These are phyloP conservation scores for Papilio gigon DNA, from an alignment of 2,888 invertebrate genomes.

Conservation along the genomic window DNA sequence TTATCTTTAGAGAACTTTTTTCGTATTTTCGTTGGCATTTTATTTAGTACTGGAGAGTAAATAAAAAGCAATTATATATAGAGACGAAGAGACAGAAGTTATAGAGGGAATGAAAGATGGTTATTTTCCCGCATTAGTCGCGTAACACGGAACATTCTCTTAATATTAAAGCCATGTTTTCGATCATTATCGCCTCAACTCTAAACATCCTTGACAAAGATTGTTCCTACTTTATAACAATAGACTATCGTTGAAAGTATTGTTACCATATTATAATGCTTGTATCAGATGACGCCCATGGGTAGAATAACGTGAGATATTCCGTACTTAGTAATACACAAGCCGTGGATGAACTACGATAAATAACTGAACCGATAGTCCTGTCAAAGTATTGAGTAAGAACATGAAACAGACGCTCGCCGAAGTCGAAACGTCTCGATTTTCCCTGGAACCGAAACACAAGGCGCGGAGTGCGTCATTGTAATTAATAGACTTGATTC, in stretches of 20 bases:
- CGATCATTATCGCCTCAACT: not conserved
- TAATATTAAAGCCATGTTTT: not conserved
- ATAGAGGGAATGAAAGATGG: not conserved
- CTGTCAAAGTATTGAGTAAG: conserved; percentile 48
- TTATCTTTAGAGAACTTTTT: conserved; percentile 15
- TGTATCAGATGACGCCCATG: not conserved
- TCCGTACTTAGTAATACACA: not conserved
- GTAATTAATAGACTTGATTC: conserved; percentile 76
- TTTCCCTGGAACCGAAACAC: conserved; percentile 55
- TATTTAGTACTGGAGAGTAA: not conserved
- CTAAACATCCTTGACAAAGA: not conserved
- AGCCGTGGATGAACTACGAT: not conserved
- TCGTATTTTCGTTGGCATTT: not conserved
- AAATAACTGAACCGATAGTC: conserved; percentile 43
- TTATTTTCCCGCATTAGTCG: not conserved
- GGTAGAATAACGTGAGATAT: not conserved
- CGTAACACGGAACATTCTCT: not conserved
- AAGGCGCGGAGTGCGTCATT: conserved; percentile 72
- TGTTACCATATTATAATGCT: not conserved
- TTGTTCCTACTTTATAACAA: not conserved
- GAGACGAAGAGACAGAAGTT: not conserved
- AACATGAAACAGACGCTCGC: conserved; percentile 63
- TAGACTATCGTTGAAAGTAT: not conserved
- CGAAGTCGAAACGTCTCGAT: conserved; percentile 52
- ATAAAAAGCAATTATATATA: not conserved